Conservation (phyloP, 2,888 invertebrate species). For the Eurytoma californica region DNA sequence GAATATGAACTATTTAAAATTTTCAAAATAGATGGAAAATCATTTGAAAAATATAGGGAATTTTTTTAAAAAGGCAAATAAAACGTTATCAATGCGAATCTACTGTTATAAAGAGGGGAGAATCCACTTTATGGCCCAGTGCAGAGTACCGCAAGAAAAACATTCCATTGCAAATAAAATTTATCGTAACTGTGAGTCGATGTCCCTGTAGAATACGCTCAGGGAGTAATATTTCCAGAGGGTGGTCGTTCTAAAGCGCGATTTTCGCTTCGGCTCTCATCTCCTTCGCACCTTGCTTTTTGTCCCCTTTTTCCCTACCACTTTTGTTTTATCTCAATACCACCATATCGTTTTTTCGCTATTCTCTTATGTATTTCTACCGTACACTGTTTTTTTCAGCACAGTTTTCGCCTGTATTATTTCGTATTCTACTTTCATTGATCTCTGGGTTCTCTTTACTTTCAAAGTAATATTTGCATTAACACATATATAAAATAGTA, state of each 20-base stretch:
- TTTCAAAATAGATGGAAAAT: not conserved
- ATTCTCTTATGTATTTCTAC: not conserved
- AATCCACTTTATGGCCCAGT: not conserved
- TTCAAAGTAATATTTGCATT: not conserved
- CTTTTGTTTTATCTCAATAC: not conserved
- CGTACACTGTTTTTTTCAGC: not conserved
- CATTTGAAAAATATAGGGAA: too few relatives aligned
- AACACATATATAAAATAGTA: too few relatives aligned
- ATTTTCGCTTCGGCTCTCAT: not conserved
- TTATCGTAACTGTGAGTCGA: conserved; percentile 35
- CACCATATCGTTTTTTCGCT: not conserved
- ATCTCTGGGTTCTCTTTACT: not conserved
- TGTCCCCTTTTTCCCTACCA: not conserved
- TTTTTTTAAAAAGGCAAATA: not conserved
- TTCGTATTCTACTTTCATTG: conserved; percentile 1
- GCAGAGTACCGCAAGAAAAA: conserved; percentile 8
- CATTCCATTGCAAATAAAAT: conserved; percentile 44
- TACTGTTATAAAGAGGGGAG: not conserved
- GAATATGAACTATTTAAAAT: too few relatives aligned
- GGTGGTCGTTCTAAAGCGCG: conserved; percentile 25
- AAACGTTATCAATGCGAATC: conserved; percentile 22
- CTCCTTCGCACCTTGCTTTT: not conserved
- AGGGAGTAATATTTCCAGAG: conserved; percentile 39
- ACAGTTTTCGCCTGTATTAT: not conserved
- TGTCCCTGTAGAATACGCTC: conserved; percentile 16